phyloP scores from a whole-genome alignment of 2,797 vertebrate species.

The Paguma larvata region DNA sequence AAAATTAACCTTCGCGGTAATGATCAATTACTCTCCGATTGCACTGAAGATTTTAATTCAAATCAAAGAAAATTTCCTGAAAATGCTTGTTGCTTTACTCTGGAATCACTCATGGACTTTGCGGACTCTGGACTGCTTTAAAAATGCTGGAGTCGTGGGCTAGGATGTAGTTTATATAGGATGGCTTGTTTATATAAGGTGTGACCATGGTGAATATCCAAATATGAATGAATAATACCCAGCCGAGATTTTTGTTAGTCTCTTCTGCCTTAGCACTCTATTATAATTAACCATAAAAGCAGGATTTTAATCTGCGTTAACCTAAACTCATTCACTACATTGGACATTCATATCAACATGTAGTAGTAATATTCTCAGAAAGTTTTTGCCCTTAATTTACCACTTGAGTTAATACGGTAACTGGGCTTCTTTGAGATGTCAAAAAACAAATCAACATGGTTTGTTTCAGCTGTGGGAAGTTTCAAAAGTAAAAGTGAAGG shows the following conservation, averaged over 20 bases:
- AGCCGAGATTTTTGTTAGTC: constrained; percentile 8
- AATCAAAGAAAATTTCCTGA: constrained; percentile 8
- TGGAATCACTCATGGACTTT: not conserved
- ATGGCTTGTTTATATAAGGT: not conserved
- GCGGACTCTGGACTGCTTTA: not conserved
- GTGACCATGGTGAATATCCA: not conserved
- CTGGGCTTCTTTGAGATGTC: constrained; percentile 74
- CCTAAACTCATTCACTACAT: constrained; percentile 59
- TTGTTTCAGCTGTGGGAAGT: constrained; percentile 67
- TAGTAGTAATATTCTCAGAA: constrained; percentile 2
- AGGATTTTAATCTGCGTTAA: constrained; percentile 30
- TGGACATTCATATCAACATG: constrained; percentile 75
- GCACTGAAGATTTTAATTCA: constrained; percentile 1
- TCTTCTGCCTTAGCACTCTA: not conserved
- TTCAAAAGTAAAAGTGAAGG: constrained; percentile 71
- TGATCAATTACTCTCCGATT: not conserved
- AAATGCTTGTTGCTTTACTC: not conserved
- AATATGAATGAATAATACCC: constrained; percentile 8
- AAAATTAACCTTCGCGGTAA: not conserved
- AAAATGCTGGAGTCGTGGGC: not conserved
- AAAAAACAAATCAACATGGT: constrained; percentile 56
- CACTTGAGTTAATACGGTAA: constrained; percentile 84
- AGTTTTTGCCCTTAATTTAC: constrained; percentile 78
- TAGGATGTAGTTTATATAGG: not conserved
- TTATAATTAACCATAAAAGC: constrained; percentile 10